Evolutionary conservation across 2,797 vertebrate species (phyloP).

Genomic region (Sebastes kiyomatsui): DNA sequence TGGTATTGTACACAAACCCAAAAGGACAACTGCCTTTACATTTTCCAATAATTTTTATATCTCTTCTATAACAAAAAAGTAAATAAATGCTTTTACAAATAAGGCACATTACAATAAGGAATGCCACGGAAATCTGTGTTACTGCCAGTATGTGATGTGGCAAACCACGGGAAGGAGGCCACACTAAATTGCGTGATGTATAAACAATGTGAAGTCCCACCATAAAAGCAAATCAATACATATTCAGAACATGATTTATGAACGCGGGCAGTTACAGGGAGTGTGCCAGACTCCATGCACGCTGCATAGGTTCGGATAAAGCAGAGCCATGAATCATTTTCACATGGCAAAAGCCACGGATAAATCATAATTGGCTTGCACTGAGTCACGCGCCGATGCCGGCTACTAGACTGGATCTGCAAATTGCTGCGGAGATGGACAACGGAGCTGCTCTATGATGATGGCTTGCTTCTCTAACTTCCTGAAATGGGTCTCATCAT

Average conservation of each 20-base stretch:
- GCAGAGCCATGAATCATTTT: slow-evolving; percentile 72
- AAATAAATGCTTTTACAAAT: background rate
- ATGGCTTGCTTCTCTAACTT: slow-evolving; percentile 58
- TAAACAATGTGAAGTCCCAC: slow-evolving; percentile 39
- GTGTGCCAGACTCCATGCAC: slow-evolving; percentile 54
- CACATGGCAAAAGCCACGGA: slow-evolving; percentile 64
- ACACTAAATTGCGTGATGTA: slow-evolving; percentile 15
- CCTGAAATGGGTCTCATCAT: slow-evolving; percentile 60
- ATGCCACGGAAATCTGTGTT: background rate
- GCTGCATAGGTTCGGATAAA: slow-evolving; percentile 54
- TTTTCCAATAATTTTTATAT: background rate
- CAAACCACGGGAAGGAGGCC: background rate
- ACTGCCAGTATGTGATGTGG: background rate
- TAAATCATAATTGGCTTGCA: slow-evolving; percentile 67
- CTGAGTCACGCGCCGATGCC: slow-evolving; percentile 41
- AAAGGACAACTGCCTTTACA: background rate
- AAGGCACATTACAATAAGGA: background rate
- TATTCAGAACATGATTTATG: slow-evolving; percentile 70
- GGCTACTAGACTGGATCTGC: slow-evolving; percentile 49
- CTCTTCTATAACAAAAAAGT: background rate
- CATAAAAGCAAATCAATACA: slow-evolving; percentile 64
- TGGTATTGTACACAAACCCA: background rate
- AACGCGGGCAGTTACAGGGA: slow-evolving; percentile 46
- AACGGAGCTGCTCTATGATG: slow-evolving; percentile 40
- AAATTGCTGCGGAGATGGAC: slow-evolving; percentile 58